Base-by-base conservation (phyloP, 2,113 vertebrate genomes). In the Gambusia holbrooki region DNA sequence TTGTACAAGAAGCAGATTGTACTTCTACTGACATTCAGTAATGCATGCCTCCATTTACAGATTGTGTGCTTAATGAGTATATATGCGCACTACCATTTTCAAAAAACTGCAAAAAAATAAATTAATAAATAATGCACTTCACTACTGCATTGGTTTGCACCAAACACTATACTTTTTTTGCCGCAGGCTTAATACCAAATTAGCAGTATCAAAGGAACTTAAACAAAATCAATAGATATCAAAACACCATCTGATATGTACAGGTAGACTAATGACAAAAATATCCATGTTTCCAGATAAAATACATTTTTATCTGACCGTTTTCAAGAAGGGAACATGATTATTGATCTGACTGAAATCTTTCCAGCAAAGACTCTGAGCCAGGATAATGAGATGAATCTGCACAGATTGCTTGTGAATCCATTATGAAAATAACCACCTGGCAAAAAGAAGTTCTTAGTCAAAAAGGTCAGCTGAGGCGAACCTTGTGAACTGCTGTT, bases 371-470 rank as follows among this genome's bases (percentile, higher is more conserved):
- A 80, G 80, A 83, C 66, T 63, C 68, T 3, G 1, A 14, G 48
- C 67, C 4, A 15, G 76, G 42, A 17, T 68, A 51, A 84, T 74
- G 71, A 62, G 22, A 69, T 65, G 27, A 63, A 73, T 73, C 76
- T 82, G 75, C 73, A 29, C 1, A 12, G 30, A 63, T 35, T 72
- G 27, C 30, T 69, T n/a, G 22, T 62, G 27, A 7, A 25, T 77
- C 65, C 84, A 84, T 79, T 82, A 74, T 70, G 64, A 66, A 88
- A 84, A 77, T 87, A 68, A 81, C 19, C 83, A 83, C 11, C 78
- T 82, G 84, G 68, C 72, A 72, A 40, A 37, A 66, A 27, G 42
- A 73, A 67, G 10, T 58, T 45, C 28, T 40, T 33, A 79, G 73
- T 83, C 73, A 76, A 66, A 13, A 48, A 12, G 77, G 83, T 90